A percentile compares a stretch with the other conserved stretches of the same genome.
Conservation (phyloP, 2,113 vertebrate species). For the Corythaixoides concolor region DNA sequence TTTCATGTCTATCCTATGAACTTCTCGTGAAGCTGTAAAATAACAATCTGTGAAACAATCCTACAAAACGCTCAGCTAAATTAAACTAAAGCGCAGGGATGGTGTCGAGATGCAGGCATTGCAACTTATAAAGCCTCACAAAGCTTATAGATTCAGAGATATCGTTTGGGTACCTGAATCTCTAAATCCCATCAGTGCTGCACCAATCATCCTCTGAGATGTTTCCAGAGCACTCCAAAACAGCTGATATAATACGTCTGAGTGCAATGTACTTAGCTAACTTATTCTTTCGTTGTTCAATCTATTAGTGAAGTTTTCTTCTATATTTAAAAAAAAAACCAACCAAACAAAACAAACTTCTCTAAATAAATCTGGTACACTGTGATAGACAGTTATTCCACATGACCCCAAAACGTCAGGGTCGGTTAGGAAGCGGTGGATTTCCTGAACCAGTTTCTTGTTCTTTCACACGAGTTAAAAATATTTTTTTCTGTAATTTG, state of each 20-base stretch:
- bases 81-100: neutral
- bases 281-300: neutral
- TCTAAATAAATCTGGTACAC: neutral
- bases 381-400: neutral
- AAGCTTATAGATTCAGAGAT: neutral
- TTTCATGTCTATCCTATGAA: neutral
- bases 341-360: neutral
- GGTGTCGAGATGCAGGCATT: neutral
- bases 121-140: neutral
- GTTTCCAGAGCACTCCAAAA: neutral
- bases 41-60: neutral
- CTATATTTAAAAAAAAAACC: neutral
- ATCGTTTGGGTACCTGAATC: neutral
- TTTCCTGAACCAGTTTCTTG: neutral
- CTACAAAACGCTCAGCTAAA: neutral
- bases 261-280: neutral
- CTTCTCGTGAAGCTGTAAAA: neutral
- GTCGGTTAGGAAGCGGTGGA: neutral
- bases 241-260: neutral
- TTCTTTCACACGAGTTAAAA: neutral
- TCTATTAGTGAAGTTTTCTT: neutral
- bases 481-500: neutral
- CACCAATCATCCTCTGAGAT: neutral
- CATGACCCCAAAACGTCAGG: neutral
- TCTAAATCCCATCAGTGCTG: neutral